A percentile compares a stretch with the other conserved stretches of the same genome.
Conservation (phyloP, 1,140 invertebrate genomes). For the Tetramorium parvispinum region DNA sequence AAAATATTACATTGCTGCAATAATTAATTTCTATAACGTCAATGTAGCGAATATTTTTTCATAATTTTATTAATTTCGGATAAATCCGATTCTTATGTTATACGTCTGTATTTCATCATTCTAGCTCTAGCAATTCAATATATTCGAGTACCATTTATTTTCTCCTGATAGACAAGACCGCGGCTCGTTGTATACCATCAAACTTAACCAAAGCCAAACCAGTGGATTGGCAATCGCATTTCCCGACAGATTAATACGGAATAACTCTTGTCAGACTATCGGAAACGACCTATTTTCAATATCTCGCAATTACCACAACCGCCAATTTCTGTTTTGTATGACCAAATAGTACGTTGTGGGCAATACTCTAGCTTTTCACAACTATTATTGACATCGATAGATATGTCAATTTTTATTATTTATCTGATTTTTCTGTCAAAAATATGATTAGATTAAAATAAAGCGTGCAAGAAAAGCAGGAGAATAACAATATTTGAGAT, state of each 20-base stretch:
- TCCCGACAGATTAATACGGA: conserved; percentile 27
- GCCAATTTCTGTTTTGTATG: conserved; percentile 34
- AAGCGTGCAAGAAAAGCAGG: not conserved
- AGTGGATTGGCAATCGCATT: conserved; percentile 39
- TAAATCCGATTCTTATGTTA: not conserved
- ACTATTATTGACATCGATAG: conserved; percentile 10
- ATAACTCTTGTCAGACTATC: conserved; percentile 35
- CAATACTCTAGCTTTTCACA: conserved; percentile 20
- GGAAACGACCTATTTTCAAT: conserved; percentile 56
- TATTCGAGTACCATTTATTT: not conserved
- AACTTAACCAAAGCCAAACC: conserved; percentile 31
- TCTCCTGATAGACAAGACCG: not conserved
- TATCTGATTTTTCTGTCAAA: conserved; percentile 1
- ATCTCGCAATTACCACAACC: conserved; percentile 51
- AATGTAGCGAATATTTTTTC: not conserved
- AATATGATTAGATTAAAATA: not conserved
- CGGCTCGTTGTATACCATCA: not conserved
- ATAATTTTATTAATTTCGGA: not conserved
- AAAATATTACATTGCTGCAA: not conserved
- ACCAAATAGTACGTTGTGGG: conserved; percentile 2
- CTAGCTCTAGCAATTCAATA: not conserved
- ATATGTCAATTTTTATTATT: conserved; percentile 21
- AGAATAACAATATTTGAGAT: not conserved
- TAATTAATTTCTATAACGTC: not conserved
- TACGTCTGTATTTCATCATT: not conserved